These are phyloP conservation scores for Drosophila borealis DNA, from an alignment of 2,888 invertebrate genomes.

Conservation along the genomic window DNA sequence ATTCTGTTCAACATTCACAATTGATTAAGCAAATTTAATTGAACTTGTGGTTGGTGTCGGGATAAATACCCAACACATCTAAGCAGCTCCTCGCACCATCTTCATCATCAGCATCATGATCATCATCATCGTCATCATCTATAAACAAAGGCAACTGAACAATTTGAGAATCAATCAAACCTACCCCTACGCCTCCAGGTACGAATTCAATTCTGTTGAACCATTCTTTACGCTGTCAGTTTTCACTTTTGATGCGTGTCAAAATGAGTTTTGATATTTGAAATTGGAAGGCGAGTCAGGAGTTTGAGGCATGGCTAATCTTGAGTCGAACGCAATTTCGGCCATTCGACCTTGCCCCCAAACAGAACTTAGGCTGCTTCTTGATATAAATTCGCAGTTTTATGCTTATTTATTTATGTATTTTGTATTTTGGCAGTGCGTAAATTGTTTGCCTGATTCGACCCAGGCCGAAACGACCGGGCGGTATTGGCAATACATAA, in stretches of 20 bases:
- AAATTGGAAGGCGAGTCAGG: not conserved
- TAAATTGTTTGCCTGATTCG: slow-evolving; percentile 16
- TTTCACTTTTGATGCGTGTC: slow-evolving; percentile 42
- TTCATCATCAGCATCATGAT: not conserved
- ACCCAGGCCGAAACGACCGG: slow-evolving; percentile 1
- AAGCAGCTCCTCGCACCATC: slow-evolving; percentile 4
- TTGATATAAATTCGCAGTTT: slow-evolving; percentile 37
- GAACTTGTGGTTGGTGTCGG: slow-evolving; percentile 31
- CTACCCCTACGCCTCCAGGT: slow-evolving; percentile 25
- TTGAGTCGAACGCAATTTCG: slow-evolving; percentile 19
- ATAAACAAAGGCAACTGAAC: slow-evolving; percentile 31
- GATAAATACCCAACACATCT: slow-evolving; percentile 1
- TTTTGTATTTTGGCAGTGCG: slow-evolving; percentile 23
- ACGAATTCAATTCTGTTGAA: slow-evolving; percentile 16
- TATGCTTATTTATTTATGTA: slow-evolving; percentile 46
- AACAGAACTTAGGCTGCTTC: slow-evolving; percentile 9
- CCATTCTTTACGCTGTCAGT: slow-evolving; percentile 40
- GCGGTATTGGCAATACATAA: slow-evolving; percentile 17
- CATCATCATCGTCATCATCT: not conserved
- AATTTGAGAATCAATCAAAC: slow-evolving; percentile 47
- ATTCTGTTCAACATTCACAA: slow-evolving; percentile 38
- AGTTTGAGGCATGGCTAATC: slow-evolving; percentile 15
- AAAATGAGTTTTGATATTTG: slow-evolving; percentile 34
- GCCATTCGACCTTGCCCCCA: slow-evolving; percentile 21
- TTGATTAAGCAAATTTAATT: slow-evolving; percentile 63